Evolutionary conservation across 2,113 vertebrate species (phyloP).

Genomic region (Sinocyclocheilus anshuiensis): DNA sequence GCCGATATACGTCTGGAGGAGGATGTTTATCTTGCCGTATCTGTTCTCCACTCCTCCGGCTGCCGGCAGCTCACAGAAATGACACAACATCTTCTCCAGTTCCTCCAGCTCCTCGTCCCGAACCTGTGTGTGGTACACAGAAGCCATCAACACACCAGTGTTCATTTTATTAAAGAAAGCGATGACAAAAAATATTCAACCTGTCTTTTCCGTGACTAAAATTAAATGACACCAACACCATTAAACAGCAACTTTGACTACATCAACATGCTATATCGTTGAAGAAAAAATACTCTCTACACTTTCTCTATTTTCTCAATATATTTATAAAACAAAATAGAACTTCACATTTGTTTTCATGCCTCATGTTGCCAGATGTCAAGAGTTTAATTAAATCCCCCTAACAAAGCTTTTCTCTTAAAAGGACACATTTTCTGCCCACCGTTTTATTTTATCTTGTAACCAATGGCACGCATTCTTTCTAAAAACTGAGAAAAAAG

Average conservation of each 20-base stretch:
- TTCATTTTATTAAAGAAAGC: not conserved
- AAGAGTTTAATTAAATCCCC: no score
- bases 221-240: not conserved
- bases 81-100: slow-evolving; percentile 84
- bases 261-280: no score
- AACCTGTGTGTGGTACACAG: slow-evolving; percentile 73
- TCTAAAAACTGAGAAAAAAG: no score
- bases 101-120: slow-evolving; percentile 96
- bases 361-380: no score
- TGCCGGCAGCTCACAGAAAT: slow-evolving; percentile 88
- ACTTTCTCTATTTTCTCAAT: no score
- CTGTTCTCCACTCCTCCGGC: slow-evolving; percentile 94
- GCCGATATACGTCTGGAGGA: slow-evolving; percentile 96
- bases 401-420: no score
- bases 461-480: no score
- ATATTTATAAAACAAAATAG: no score
- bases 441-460: not conserved
- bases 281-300: no score
- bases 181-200: not conserved
- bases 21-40: slow-evolving; percentile 97
- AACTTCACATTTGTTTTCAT: no score
- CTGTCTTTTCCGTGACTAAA: not conserved
- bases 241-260: no score
- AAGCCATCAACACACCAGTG: not conserved
- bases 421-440: no score